phyloP scores from a whole-genome alignment of 2,113 vertebrate genomes.

The Cololabis saira region DNA sequence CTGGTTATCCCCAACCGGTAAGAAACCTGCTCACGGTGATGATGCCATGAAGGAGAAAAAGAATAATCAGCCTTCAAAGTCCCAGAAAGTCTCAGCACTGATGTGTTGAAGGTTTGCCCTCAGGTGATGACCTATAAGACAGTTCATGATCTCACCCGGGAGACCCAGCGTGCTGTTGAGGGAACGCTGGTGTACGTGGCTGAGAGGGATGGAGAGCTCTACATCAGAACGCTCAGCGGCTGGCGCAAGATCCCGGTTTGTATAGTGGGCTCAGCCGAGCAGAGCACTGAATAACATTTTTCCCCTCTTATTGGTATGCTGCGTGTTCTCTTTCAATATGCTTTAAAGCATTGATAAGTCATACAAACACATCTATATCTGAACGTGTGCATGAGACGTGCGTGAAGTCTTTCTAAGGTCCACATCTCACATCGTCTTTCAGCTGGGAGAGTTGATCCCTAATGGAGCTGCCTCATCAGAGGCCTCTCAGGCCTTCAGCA shows the following conservation, averaged over 20 bases:
- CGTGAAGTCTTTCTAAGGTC: neutral
- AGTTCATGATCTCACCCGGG: conserved; percentile 82
- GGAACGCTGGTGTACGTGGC: conserved; percentile 88
- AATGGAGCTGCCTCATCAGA: conserved; percentile 73
- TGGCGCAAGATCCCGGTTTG: conserved; percentile 91
- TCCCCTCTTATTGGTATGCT: neutral
- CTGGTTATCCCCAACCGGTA: conserved; percentile 85
- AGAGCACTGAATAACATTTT: neutral
- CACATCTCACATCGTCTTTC: neutral
- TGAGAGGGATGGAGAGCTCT: conserved; percentile 88
- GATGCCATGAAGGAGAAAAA: neutral
- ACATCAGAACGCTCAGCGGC: conserved; percentile 85
- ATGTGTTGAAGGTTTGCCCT: conserved; percentile 17
- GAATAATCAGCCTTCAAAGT: neutral
- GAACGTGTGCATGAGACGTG: neutral
- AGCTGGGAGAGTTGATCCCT: conserved; percentile 92
- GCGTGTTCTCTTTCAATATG: too few relatives aligned
- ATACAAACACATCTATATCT: too few relatives aligned
- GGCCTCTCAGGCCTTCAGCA: conserved; percentile 64
- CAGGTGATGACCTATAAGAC: conserved; percentile 85
- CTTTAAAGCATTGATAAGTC: too few relatives aligned
- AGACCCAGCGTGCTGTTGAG: conserved; percentile 81
- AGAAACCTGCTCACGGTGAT: conserved; percentile 44
- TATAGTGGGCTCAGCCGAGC: neutral
- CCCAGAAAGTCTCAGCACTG: neutral